Evolutionary conservation across 2,888 invertebrate genomes (phyloP), one percentile per base, ranked within the genome.

Genomic region (Acrocyrtus sp.): DNA sequence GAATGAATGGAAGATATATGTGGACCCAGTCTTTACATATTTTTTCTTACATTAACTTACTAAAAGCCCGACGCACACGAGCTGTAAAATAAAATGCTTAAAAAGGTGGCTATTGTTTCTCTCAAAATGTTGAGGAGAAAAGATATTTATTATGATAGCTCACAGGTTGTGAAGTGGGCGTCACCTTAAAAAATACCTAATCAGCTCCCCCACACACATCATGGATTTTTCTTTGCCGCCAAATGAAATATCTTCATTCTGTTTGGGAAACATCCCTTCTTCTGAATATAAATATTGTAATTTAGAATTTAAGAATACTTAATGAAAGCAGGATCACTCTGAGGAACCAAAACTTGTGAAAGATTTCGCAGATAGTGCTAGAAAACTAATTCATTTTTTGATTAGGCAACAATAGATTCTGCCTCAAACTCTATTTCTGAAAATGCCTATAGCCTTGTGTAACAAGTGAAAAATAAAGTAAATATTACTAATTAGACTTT

Each of bases 251-350:
- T n/a, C n/a, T n/a, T n/a, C n/a, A n/a, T n/a, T n/a, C n/a, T n/a
- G n/a, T n/a, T n/a, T n/a, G n/a, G n/a, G n/a, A n/a, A n/a, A n/a
- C n/a, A n/a, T n/a, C n/a, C n/a, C n/a, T 51, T 51, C 19, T 45
- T 45, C 4, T 45, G 12, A n/a, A 4, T 54, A 54, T 54, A 19
- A 39, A 22, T 19, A 54, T 54, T 54, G 53, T 15, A 53, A 47
- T 29, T 53, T 53, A 22, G 53, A 5, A 17, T 53, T 53, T 53
- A 53, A 53, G n/a, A 29, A 29, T 29, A 34, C 53, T 53, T 27
- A 53, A 53, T 53, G 5, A 15, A n/a, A 29, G 10, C 53, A 45
- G 45, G 45, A 45, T 45, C 4, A 45, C 12, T 39, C 6, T 39
- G 12, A 39, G 12, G 12, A 39, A 39, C 8, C 39, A 39, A 12